phyloP scores from a whole-genome alignment of 2,888 invertebrate species.

The Drosophila gaucha region DNA sequence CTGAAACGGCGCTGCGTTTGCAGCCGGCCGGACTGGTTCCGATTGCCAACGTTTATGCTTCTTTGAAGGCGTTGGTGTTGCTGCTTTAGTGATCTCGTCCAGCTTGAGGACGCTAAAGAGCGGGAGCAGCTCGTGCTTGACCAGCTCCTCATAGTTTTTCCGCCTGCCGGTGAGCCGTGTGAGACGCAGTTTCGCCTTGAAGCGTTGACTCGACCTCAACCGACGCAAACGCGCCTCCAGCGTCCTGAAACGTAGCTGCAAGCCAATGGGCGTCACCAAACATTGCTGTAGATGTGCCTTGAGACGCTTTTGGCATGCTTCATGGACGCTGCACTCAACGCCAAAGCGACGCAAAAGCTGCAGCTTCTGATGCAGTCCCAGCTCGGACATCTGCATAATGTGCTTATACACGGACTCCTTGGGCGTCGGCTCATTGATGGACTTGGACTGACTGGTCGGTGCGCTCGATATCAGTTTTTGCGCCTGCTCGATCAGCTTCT shows the following conservation, averaged over 20 bases:
- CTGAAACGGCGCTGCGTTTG: slow-evolving; percentile 54
- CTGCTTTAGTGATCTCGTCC: slow-evolving; percentile 45
- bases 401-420: slow-evolving; percentile 58
- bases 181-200: slow-evolving; percentile 82
- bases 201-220: slow-evolving; percentile 72
- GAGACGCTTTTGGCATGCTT: slow-evolving; percentile 59
- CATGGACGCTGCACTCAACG: slow-evolving; percentile 70
- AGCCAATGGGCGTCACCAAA: slow-evolving; percentile 17
- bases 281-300: slow-evolving; percentile 61
- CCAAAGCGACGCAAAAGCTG: slow-evolving; percentile 79
- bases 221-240: slow-evolving; percentile 60
- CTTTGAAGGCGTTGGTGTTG: not conserved
- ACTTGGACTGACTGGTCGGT: slow-evolving; percentile 23
- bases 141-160: slow-evolving; percentile 49
- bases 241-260: slow-evolving; percentile 24
- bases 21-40: not conserved
- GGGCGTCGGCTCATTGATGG: slow-evolving; percentile 5
- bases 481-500: slow-evolving; percentile 67
- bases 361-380: slow-evolving; percentile 83
- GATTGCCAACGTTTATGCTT: slow-evolving; percentile 17
- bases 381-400: slow-evolving; percentile 78
- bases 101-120: slow-evolving; percentile 74
- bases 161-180: slow-evolving; percentile 55
- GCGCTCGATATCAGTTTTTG: slow-evolving; percentile 41
- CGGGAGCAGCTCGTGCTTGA: slow-evolving; percentile 69